Percentiles rank a stretch among this genome's conserved stretches.
phyloP scores from a whole-genome alignment of 2,888 invertebrate genomes.

The Ectropis crepuscularia region DNA sequence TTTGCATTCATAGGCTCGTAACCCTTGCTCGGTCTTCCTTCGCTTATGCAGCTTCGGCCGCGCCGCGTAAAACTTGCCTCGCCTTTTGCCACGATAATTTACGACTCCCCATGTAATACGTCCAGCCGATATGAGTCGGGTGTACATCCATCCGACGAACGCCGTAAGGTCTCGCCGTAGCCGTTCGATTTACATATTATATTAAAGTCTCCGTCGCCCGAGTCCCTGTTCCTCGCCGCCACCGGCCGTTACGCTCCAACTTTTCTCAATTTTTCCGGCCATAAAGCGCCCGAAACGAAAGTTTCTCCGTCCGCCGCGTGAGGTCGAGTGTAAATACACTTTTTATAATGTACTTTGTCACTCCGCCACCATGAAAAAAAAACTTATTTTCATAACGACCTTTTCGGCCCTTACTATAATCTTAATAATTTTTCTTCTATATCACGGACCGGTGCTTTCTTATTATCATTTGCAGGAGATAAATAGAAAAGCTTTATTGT shows the following conservation, averaged over 20 bases:
- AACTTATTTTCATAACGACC: constrained; percentile 71
- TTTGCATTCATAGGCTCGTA: constrained; percentile 85
- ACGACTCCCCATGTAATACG: constrained; percentile 80
- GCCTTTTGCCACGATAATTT: constrained; percentile 81
- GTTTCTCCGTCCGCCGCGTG: constrained; percentile 77
- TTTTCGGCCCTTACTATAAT: constrained; percentile 38
- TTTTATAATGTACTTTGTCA: constrained; percentile 83
- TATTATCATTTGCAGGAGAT: constrained; percentile 7
- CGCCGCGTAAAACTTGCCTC: constrained; percentile 75
- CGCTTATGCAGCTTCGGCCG: constrained; percentile 68
- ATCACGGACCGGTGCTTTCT: neutral
- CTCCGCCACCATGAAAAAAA: constrained; percentile 65
- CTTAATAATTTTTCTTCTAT: constrained; percentile 18
- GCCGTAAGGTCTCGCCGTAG: constrained; percentile 75
- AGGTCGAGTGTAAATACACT: constrained; percentile 83
- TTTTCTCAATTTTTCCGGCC: constrained; percentile 84
- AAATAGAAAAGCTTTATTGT: neutral
- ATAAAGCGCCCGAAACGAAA: constrained; percentile 82
- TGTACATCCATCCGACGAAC: constrained; percentile 67
- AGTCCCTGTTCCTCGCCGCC: constrained; percentile 71
- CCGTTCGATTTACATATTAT: constrained; percentile 84
- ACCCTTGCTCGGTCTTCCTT: constrained; percentile 77
- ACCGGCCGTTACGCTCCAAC: constrained; percentile 83
- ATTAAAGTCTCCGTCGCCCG: constrained; percentile 77
- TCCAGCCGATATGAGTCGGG: constrained; percentile 78